Percentiles rank a stretch among this genome's conserved stretches.
Conservation (phyloP, 1,140 invertebrate species). For the Babylonia areolata region DNA sequence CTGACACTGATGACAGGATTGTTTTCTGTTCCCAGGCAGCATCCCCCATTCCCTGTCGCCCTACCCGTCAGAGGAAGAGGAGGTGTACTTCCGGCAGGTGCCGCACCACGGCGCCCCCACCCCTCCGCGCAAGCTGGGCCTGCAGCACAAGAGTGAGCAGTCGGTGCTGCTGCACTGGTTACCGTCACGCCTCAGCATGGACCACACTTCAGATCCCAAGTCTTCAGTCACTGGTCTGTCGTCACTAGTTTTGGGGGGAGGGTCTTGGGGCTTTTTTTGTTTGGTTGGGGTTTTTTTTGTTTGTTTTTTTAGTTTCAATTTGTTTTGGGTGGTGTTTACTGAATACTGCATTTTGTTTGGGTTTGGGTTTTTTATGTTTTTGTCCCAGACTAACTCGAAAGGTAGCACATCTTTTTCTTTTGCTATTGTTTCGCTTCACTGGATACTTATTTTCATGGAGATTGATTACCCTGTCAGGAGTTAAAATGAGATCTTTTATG, state of each 20-base stretch:
- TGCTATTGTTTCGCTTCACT: too few species aligned
- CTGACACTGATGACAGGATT: too few species aligned
- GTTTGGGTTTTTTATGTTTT: too few species aligned
- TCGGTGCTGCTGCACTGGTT: slow-evolving; percentile 62
- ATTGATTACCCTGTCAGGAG: too few species aligned
- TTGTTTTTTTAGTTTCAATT: too few species aligned
- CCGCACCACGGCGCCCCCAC: slow-evolving; percentile 59
- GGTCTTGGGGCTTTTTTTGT: background rate
- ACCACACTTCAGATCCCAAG: slow-evolving; percentile 37
- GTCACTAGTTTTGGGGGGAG: background rate
- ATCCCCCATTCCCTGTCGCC: slow-evolving; percentile 62
- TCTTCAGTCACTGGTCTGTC: slow-evolving; percentile 53
- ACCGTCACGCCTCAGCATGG: slow-evolving; percentile 53
- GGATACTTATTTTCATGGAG: too few species aligned
- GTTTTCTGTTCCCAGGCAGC: slow-evolving; percentile 45
- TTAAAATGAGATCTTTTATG: too few species aligned
- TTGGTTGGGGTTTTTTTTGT: too few species aligned
- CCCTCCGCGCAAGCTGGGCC: slow-evolving; percentile 55
- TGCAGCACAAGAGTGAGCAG: slow-evolving; percentile 56
- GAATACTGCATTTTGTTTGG: too few species aligned
- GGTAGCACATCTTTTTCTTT: too few species aligned
- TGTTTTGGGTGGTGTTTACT: too few species aligned
- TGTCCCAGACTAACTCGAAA: too few species aligned
- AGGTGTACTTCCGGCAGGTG: slow-evolving; percentile 53
- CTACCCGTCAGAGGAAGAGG: slow-evolving; percentile 61